These are phyloP conservation scores for Gallinago jamesoni DNA, from an alignment of 2,113 vertebrate species.

Conservation along the genomic window DNA sequence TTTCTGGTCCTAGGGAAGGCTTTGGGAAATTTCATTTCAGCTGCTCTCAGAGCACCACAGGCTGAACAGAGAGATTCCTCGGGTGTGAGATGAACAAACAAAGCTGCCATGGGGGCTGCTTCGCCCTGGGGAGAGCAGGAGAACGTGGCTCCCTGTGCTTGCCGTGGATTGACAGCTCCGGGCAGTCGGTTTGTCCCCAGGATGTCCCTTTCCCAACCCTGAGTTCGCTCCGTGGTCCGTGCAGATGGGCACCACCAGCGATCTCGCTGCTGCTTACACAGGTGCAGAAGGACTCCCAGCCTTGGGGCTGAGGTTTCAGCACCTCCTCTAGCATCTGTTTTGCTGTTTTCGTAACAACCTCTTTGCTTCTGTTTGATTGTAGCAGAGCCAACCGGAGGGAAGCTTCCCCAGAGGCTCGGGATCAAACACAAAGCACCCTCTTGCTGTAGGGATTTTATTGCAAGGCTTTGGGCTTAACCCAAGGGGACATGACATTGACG, in stretches of 20 bases:
- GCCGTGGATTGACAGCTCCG: neutral
- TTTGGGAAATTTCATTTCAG: neutral
- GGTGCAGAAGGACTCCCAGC: neutral
- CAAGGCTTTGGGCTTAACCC: neutral
- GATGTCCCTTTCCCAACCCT: neutral
- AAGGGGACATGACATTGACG: neutral
- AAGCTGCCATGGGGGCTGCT: neutral
- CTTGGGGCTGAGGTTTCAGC: neutral
- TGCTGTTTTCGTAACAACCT: neutral
- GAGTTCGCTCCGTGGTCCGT: rapidly evolving
- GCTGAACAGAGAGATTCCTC: neutral
- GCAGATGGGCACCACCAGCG: neutral
- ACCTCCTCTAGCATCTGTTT: neutral
- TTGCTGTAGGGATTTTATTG: neutral
- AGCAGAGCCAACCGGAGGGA: neutral
- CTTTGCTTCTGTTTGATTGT: neutral
- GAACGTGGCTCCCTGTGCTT: neutral
- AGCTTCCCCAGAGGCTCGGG: neutral
- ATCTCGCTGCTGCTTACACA: neutral
- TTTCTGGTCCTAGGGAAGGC: neutral
- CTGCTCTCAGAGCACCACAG: neutral
- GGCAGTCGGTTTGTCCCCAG: neutral
- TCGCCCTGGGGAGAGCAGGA: neutral
- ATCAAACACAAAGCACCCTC: neutral
- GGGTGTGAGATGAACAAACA: neutral